Percentiles rank a stretch among this genome's conserved stretches.
These are phyloP conservation scores for Onthophagus sagittarius DNA, from an alignment of 2,888 invertebrate genomes.

Conservation along the genomic window DNA sequence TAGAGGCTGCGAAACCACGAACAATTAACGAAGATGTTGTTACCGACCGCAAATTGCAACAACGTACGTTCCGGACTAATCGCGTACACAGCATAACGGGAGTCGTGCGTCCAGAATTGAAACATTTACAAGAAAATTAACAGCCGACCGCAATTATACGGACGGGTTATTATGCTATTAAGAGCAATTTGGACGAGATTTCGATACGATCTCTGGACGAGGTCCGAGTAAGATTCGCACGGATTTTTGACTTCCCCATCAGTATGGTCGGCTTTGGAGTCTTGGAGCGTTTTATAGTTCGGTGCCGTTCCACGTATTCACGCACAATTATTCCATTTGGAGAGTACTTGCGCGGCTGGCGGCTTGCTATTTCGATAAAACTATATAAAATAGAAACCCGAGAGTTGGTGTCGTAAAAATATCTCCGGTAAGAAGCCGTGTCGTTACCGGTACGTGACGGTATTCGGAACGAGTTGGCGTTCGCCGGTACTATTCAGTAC, in stretches of 20 bases:
- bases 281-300: too few species aligned
- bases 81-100: slow-evolving; percentile 1
- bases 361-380: slow-evolving; percentile 9
- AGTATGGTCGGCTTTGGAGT: too few species aligned
- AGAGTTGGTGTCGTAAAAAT: slow-evolving; percentile 8
- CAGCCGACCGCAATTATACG: neutral
- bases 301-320: neutral
- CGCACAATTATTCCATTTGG: slow-evolving; percentile 12
- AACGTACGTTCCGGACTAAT: slow-evolving; percentile 22
- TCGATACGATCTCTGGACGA: neutral
- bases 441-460: slow-evolving; percentile 6
- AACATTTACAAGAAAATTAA: neutral
- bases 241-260: neutral
- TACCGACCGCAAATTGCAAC: slow-evolving; percentile 8
- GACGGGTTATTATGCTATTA: neutral
- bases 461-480: slow-evolving; percentile 8
- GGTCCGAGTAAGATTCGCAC: neutral
- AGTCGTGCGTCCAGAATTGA: slow-evolving; percentile 4
- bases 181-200: neutral
- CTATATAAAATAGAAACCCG: slow-evolving; percentile 12
- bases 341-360: slow-evolving; percentile 1
- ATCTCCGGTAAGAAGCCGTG: slow-evolving; percentile 2
- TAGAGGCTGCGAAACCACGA: slow-evolving; percentile 16
- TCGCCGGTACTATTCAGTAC: slow-evolving; percentile 1
- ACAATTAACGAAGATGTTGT: slow-evolving; percentile 12